Base-by-base conservation (phyloP, 2,113 vertebrate genomes). In the Phylloscopus trochiloides region DNA sequence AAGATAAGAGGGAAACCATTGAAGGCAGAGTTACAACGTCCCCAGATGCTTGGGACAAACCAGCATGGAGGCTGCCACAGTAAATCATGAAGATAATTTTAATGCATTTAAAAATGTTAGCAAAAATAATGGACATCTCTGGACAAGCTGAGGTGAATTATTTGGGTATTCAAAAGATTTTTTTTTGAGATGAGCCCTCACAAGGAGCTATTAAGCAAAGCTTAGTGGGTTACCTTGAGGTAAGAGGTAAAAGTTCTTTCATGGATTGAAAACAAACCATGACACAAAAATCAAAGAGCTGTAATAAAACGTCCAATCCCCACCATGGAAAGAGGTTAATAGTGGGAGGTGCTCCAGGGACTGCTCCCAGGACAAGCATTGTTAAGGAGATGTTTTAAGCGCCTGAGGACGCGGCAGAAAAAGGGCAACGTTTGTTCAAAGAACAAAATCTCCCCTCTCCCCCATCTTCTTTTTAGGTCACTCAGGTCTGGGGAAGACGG, bases 111-210 rank as follows among this genome's bases (percentile, higher is more conserved):
- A 95, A 79, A 94, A 87, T 84, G 86, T 85, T 93, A 74, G 57
- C 70, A 93, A 94, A 86, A 91, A 84, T 63, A 95, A 74, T 51
- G 57, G 67, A 26, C 62, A 40, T 26, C 71, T 74, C 65, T 79
- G 92, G 86, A 92, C 43, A 59, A 70, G 71, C 40, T 73, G 74
- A 75, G 59, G 68, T 1, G 36, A 90, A 92, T 95, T 95, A 92
- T 97, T 97, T 91, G 90, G 87, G n/a, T 82, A 86, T 95, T 94
- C 93, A 91, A 91, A 93, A 92, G 92, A 42, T 28, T 87, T 91
- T 90, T 36, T 36, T 75, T 82, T 66, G 55, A 92, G 68, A 90
- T 2, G 52, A 90, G 50, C 58, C 65, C 81, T 92, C 86, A 73
- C 51, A 90, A 96, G 84, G 86, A 96, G 90, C 73, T 96, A 85